Percentiles rank a stretch among this genome's conserved stretches.
Evolutionary conservation across 2,113 vertebrate genomes (phyloP).

Genomic region (Xyliphius kryptos): DNA sequence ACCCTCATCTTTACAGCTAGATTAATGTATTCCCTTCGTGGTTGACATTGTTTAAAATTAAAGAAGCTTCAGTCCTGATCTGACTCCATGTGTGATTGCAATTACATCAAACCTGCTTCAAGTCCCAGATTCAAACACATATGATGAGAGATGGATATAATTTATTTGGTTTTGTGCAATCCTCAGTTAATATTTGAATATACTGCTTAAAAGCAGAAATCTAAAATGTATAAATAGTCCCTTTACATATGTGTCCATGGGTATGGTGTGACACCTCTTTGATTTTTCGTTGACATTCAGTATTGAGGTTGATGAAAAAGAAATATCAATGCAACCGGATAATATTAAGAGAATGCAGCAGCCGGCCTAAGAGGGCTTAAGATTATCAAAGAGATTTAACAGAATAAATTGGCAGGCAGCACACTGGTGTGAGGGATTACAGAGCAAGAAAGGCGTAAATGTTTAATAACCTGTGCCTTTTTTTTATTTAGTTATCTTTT

Average conservation of each 20-base stretch:
- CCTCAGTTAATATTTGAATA: constrained; percentile 21
- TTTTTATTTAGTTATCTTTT: constrained; percentile 19
- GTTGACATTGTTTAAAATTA: constrained; percentile 13
- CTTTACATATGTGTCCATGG: constrained; percentile 2
- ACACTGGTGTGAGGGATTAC: constrained; percentile 44
- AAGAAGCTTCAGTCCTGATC: constrained; percentile 13
- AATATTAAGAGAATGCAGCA: constrained; percentile 15
- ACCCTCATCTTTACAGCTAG: neutral
- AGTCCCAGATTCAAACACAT: constrained; percentile 11
- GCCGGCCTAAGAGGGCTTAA: constrained; percentile 48
- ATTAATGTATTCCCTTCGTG: neutral
- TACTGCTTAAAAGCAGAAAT: constrained; percentile 7
- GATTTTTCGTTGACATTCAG: constrained; percentile 19
- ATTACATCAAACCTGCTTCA: constrained; percentile 6
- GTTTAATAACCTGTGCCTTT: constrained; percentile 46
- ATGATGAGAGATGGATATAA: constrained; percentile 16
- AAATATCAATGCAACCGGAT: constrained; percentile 27
- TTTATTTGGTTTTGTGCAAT: constrained; percentile 22
- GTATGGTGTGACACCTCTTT: constrained; percentile 1
- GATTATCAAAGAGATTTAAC: constrained; percentile 57
- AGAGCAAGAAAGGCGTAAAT: constrained; percentile 49
- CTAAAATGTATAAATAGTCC: neutral
- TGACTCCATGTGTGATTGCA: neutral
- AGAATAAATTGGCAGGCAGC: constrained; percentile 55
- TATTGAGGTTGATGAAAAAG: constrained; percentile 11